phyloP scores from a whole-genome alignment of 2,797 vertebrate species.

The Sebastolobus altivelis region DNA sequence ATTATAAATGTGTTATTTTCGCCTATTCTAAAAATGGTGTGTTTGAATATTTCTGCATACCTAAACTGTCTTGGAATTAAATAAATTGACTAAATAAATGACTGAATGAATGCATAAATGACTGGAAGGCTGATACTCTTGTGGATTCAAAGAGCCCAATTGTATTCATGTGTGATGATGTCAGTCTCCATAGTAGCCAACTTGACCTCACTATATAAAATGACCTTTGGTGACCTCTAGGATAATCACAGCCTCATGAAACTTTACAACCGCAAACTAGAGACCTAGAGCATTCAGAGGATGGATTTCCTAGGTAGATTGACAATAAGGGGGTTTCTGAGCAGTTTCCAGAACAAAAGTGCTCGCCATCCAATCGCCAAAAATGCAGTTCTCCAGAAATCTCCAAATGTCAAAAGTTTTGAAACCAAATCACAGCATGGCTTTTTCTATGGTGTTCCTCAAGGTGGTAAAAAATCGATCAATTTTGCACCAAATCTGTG shows the following conservation, averaged over 20 bases:
- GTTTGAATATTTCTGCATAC: not conserved
- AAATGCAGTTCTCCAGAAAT: not conserved
- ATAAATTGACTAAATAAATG: not conserved
- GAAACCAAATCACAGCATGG: not conserved
- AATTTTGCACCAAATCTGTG: not conserved
- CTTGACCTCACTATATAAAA: not conserved
- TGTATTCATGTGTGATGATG: not conserved
- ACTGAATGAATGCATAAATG: not conserved
- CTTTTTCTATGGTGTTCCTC: not conserved
- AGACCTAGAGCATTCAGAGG: not conserved
- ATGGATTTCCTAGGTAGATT: not conserved
- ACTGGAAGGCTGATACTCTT: not conserved
- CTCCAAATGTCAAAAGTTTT: not conserved
- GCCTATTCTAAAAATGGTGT: not conserved
- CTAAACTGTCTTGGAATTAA: not conserved
- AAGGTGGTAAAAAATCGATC: not conserved
- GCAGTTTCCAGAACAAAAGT: too few relatives aligned
- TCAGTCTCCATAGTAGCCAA: not conserved
- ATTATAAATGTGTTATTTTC: too few relatives aligned
- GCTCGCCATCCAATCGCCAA: too few relatives aligned
- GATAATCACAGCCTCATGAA: not conserved
- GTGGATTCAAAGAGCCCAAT: too few relatives aligned
- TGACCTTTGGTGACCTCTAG: not conserved
- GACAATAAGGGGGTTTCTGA: not conserved
- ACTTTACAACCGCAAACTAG: not conserved